These are phyloP conservation scores for Acropternis orthonyx DNA, from an alignment of 2,797 vertebrate species.

Conservation along the genomic window DNA sequence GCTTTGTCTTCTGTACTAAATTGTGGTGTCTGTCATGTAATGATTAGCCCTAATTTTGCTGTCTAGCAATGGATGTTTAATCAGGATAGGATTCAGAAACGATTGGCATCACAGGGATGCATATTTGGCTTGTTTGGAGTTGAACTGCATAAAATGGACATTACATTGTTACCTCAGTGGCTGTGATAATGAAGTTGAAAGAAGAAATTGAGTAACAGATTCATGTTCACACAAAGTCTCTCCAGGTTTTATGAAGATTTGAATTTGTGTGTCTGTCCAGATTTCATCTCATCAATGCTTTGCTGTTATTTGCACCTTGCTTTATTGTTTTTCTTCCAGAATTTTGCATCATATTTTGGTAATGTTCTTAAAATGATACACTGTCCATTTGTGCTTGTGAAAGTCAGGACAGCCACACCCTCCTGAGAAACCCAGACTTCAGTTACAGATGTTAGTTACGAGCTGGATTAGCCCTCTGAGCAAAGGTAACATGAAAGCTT, in stretches of 20 bases:
- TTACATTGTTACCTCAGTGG: neutral
- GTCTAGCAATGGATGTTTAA: neutral
- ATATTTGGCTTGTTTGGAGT: neutral
- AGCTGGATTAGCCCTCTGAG: neutral
- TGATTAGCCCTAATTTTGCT: slow-evolving; percentile 3
- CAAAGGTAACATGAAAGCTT: neutral
- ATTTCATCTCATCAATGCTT: neutral
- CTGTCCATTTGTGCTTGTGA: neutral
- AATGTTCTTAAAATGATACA: neutral
- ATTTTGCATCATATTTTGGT: neutral
- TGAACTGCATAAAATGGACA: neutral
- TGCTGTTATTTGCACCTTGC: neutral
- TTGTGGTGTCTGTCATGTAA: neutral
- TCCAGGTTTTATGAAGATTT: neutral
- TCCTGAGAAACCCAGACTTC: neutral
- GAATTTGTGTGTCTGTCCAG: neutral
- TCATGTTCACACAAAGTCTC: neutral
- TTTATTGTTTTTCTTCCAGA: neutral
- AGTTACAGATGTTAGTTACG: neutral
- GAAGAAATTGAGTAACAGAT: neutral
- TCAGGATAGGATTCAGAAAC: neutral
- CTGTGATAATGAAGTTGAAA: neutral
- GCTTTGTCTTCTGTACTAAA: neutral
- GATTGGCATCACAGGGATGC: neutral
- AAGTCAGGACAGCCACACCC: neutral